These are phyloP conservation scores for Eudyptes chrysolophus DNA, from an alignment of 2,113 vertebrate genomes.

Conservation along the genomic window DNA sequence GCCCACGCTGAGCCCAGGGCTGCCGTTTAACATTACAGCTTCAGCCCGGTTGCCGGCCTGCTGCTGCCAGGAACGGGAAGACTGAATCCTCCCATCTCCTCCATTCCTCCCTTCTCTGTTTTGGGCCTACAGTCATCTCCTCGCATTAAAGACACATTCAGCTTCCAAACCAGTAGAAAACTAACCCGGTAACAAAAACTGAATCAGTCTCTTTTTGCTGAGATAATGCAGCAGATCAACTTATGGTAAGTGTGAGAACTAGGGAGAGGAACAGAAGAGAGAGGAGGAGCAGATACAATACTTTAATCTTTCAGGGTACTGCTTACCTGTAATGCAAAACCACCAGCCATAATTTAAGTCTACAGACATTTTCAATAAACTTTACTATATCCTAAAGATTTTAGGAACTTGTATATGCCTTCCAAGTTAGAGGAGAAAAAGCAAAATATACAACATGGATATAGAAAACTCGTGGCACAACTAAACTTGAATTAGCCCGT, in stretches of 20 bases:
- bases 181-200: neutral
- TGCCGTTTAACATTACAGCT: neutral
- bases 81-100: neutral
- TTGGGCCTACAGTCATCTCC: neutral
- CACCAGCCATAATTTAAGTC: neutral
- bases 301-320: neutral
- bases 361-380: neutral
- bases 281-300: neutral
- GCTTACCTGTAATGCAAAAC: neutral
- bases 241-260: neutral
- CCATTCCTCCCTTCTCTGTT: neutral
- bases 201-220: neutral
- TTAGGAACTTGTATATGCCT: neutral
- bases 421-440: neutral
- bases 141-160: neutral
- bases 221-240: neutral
- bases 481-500: neutral
- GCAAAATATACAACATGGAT: neutral
- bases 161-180: neutral
- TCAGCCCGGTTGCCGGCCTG: neutral
- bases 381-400: neutral
- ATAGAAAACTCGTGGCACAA: neutral
- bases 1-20: accelerated
- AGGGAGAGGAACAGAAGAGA: neutral
- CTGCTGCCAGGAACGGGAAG: neutral